Evolutionary conservation across 2,797 vertebrate species (phyloP).

Genomic region (Notoglanidium macrostoma): DNA sequence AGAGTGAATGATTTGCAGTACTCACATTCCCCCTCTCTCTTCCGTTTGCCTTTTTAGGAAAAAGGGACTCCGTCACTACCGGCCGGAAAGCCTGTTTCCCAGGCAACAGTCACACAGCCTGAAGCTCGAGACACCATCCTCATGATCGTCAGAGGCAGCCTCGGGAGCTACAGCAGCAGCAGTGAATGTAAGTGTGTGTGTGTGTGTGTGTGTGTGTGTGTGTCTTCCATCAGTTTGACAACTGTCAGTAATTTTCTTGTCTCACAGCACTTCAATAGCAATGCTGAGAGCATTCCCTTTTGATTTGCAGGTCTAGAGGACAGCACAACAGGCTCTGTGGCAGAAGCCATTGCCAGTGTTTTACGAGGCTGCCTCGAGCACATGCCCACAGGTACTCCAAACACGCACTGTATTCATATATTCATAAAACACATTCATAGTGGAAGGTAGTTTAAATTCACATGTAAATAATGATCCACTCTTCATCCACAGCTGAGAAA

Average conservation of each 20-base stretch:
- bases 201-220: not conserved
- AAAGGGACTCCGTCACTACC: conserved; percentile 80
- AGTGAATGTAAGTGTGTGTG: conserved; percentile 87
- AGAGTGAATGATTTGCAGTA: conserved; percentile 40
- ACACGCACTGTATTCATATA: not conserved
- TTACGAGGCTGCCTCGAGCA: conserved; percentile 91
- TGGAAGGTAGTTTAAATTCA: not conserved
- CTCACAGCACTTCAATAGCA: conserved; percentile 32
- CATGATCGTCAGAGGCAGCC: conserved; percentile 94
- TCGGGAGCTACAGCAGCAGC: conserved; percentile 97
- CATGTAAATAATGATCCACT: conserved; percentile 7
- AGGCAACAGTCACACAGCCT: conserved; percentile 80
- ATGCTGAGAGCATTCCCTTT: conserved; percentile 33
- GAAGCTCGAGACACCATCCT: conserved; percentile 90
- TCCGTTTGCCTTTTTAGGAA: conserved; percentile 68
- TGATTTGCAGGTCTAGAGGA: conserved; percentile 86
- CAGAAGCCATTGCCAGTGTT: conserved; percentile 90
- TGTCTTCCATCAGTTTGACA: conserved; percentile 28
- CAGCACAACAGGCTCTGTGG: conserved; percentile 89
- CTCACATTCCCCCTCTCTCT: conserved; percentile 32
- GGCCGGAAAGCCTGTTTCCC: conserved; percentile 76
- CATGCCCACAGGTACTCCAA: conserved; percentile 82
- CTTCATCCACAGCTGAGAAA: conserved; percentile 72
- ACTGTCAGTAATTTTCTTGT: conserved; percentile 30
- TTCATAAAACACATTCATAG: not conserved